A percentile compares a stretch with the other conserved stretches of the same genome.
Evolutionary conservation across 35 echinoderm and acorn worm species (phyloP).

Genomic region (Stichopus chloronotus): DNA sequence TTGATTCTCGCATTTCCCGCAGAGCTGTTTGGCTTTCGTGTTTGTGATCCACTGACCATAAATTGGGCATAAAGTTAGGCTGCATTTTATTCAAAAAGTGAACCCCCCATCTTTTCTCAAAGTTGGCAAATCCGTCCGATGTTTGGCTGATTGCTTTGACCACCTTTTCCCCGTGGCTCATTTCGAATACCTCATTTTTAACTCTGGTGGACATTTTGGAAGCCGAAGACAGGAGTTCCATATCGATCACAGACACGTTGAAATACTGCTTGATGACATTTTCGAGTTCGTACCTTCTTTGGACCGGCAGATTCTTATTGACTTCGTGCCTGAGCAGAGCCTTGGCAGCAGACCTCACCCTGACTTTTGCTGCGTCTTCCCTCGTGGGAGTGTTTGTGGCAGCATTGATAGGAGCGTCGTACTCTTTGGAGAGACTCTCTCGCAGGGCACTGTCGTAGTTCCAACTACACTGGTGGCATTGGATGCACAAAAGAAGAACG

Average conservation of each 20-base stretch:
- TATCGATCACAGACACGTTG: conserved; percentile 46
- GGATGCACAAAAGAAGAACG: conserved; percentile 83
- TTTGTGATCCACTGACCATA: conserved; percentile 94
- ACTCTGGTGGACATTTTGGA: conserved; percentile 68
- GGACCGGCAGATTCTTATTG: conserved; percentile 61
- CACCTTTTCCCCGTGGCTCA: conserved; percentile 87
- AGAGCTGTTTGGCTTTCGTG: conserved; percentile 55
- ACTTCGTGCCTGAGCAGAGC: conserved; percentile 71
- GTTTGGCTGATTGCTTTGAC: conserved; percentile 52
- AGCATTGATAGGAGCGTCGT: conserved; percentile 76
- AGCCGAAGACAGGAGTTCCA: conserved; percentile 57
- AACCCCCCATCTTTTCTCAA: conserved; percentile 88
- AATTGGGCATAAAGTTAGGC: conserved; percentile 73
- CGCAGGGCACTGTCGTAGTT: conserved; percentile 68
- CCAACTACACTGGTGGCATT: conserved; percentile 81
- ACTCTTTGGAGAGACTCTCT: conserved; percentile 63
- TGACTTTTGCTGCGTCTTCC: conserved; percentile 61
- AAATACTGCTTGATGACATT: conserved; percentile 60
- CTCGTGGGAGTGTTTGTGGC: conserved; percentile 53
- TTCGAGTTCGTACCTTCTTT: conserved; percentile 69
- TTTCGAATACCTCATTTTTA: conserved; percentile 66
- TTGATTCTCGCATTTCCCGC: background rate
- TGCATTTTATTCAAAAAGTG: conserved; percentile 85
- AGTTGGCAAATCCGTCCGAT: conserved; percentile 65
- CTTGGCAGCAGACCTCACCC: conserved; percentile 78